A percentile compares a stretch with the other conserved stretches of the same genome.
Conservation (phyloP, 2,888 invertebrate species). For the Limnephilus marmoratus region DNA sequence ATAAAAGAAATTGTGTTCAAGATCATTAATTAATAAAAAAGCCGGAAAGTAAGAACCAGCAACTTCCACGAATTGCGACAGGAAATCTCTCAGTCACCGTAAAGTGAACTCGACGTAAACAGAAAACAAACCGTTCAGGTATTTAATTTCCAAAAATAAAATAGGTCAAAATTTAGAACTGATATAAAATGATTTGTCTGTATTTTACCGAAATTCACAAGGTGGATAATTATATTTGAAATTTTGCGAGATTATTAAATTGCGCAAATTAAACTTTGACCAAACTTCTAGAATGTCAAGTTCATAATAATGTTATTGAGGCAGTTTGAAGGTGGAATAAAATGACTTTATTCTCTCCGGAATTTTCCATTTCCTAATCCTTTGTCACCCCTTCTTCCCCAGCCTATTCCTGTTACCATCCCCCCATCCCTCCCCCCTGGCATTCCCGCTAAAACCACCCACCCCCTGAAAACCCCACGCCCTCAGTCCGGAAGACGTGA, state of each 20-base stretch:
- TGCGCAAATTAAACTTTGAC: not conserved
- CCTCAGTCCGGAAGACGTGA: not conserved
- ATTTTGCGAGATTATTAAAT: not conserved
- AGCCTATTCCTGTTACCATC: not conserved
- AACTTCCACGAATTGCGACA: not conserved
- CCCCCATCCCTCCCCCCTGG: not conserved
- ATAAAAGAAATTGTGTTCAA: no score
- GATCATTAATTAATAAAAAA: no score
- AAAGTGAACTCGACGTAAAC: not conserved
- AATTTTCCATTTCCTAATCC: conserved; percentile 19
- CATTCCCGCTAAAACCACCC: not conserved
- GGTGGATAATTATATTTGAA: not conserved
- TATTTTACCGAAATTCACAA: not conserved
- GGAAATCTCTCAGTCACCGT: not conserved
- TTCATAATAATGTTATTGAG: not conserved
- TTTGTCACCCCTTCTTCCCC: not conserved
- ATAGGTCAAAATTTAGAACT: not conserved
- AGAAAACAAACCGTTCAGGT: not conserved
- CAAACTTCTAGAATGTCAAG: not conserved
- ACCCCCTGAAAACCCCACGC: not conserved
- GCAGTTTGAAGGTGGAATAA: conserved; percentile 4
- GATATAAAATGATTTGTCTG: not conserved
- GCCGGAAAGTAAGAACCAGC: not conserved
- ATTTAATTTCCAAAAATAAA: not conserved
- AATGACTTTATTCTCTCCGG: not conserved